Base-by-base conservation (phyloP, 2,113 vertebrate species). In the Conger conger region DNA sequence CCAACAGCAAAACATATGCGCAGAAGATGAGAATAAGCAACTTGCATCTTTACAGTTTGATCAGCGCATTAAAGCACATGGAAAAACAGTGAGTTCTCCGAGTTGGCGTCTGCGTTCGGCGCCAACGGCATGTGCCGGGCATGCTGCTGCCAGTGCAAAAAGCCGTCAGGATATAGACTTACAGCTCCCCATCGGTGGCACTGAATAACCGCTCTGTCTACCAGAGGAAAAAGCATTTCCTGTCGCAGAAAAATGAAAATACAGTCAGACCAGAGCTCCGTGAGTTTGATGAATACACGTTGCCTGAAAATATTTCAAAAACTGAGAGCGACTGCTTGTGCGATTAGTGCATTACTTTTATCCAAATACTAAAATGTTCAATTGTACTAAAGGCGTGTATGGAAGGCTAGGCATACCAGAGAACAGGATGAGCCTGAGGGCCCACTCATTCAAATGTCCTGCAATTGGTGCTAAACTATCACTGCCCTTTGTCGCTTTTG, bases 161-260 rank as follows among this genome's bases (percentile, higher is more conserved):
- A 94, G 92, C 94, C 92, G 91, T 93, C 92, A 91, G 92, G 92
- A 94, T 15, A 60, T 91, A 94, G 91, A 96, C 94, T 94, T 94
- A 95, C 95, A 95, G 92, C 93, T 91, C 91, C 91, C 92, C 94
- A 95, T 88, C 87, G 94, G 92, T 92, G 93, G 92, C 93, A 95
- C 86, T 93, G 95, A 94, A 95, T 94, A 95, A 95, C 93, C 92
- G 87, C 90, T 95, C 92, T 95, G 94, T 94, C 91, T 94, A 95
- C 91, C 94, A 94, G 94, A 89, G 90, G 93, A 92, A 95, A 93
- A 96, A 92, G 89, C 90, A 95, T 94, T 94, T 95, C 93, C 95
- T 95, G 94, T 92, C 92, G 94, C 93, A 92, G 91, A 94, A 94
- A 76, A 86, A 76, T 53, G 30, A 68, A 82, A 76, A 35, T 23